Conservation (phyloP, 2,888 invertebrate species). For the Aphrophora alni region DNA sequence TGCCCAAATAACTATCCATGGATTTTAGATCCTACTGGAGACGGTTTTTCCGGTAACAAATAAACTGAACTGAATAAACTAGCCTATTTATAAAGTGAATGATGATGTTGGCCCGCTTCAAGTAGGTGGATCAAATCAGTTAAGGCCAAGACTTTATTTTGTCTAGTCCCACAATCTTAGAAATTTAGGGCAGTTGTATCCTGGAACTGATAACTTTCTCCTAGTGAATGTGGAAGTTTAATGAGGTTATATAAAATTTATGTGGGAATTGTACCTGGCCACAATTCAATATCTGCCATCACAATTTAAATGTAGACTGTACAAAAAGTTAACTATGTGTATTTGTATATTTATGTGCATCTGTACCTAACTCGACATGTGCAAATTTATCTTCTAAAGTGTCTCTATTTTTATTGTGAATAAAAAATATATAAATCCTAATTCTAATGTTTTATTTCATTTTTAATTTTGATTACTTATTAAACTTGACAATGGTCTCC, state of each 20-base stretch:
- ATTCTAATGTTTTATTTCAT: too few species aligned
- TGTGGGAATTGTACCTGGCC: not conserved
- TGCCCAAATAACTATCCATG: slow-evolving; percentile 96
- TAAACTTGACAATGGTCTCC: too few species aligned
- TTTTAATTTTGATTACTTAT: too few species aligned
- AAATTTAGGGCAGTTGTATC: not conserved
- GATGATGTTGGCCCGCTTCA: not conserved
- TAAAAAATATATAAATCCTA: not conserved
- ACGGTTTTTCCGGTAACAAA: slow-evolving; percentile 83
- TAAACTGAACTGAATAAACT: not conserved
- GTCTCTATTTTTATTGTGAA: not conserved
- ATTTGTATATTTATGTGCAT: not conserved
- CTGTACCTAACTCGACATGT: not conserved
- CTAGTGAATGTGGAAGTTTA: not conserved
- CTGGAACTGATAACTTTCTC: not conserved
- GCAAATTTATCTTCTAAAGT: not conserved
- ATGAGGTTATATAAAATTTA: too few species aligned
- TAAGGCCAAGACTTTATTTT: not conserved
- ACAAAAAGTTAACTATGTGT: not conserved
- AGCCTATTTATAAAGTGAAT: not conserved
- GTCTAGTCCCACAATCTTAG: not conserved
- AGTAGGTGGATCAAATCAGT: not conserved
- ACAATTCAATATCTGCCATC: not conserved
- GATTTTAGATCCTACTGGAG: slow-evolving; percentile 93
- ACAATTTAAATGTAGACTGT: not conserved